Evolutionary conservation across 2,888 invertebrate species (phyloP), one percentile per base, ranked within the genome.

Genomic region (Drosophila meridiana): DNA sequence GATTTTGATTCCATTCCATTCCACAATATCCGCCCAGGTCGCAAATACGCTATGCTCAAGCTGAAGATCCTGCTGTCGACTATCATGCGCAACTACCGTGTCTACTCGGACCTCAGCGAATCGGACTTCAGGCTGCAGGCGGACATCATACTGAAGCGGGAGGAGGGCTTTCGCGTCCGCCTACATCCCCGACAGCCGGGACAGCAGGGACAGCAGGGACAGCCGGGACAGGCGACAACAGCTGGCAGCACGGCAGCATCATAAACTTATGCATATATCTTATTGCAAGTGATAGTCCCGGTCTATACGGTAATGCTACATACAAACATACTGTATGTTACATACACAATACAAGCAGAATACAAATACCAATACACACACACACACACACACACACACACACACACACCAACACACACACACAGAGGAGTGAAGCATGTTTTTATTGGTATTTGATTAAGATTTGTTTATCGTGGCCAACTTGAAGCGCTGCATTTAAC

Each of bases 31-130:
- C 11, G 32, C 42, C 92, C 3, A 96, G 96, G 95, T 92, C 96
- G 96, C 74, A 97, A 97, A 92, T 96, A 96, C 91, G 96, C 96
- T 45, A 96, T 96, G 96, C 93, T 97, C 81, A 96, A 97, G 92
- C 93, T 96, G 88, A 97, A 97, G 93, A 96, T 96, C 71, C 94
- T 97, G 72, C 94, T 97, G 28, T 96, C 96, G 7, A 96, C 96
- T 67, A 95, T 97, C 83, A 91, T 97, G 81, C 94, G 96, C 83
- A 96, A 95, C 91, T 97, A 95, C 94, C 95, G 94, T 69, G 94
- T 97, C n/a, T 91, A 94, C 69, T 96, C 96, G 6, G 95, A 96
- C 90, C 93, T 95, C 30, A 94, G 94, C 65, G 96, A 96, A 87
- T 93, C 94, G 30, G 96, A 96, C 82, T 97, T 96, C 93, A 94